These are phyloP conservation scores for Chloroceryle aenea DNA, from an alignment of 2,113 vertebrate genomes.

Conservation along the genomic window DNA sequence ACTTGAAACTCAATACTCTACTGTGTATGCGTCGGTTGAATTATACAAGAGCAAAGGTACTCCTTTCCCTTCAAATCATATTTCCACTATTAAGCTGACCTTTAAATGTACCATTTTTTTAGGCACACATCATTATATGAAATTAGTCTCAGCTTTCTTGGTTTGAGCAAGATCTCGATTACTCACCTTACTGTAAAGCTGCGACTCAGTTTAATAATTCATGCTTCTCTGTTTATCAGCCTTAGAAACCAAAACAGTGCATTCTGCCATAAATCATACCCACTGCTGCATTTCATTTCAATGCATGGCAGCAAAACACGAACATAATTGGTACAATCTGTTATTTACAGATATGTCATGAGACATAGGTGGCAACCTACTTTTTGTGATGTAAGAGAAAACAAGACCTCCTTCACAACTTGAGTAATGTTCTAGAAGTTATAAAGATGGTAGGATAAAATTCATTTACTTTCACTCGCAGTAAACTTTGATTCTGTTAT, in stretches of 20 bases:
- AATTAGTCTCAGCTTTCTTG: constrained; percentile 69
- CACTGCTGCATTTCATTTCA: constrained; percentile 66
- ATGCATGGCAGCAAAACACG: constrained; percentile 45
- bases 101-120: constrained; percentile 64
- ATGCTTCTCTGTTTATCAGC: constrained; percentile 62
- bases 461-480: background rate
- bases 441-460: background rate
- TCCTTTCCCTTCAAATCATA: constrained; percentile 12
- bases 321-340: constrained; percentile 72
- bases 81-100: constrained; percentile 58
- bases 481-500: background rate
- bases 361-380: constrained; percentile 49
- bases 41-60: background rate
- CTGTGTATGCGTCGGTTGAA: background rate
- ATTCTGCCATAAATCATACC: constrained; percentile 67
- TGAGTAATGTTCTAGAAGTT: constrained; percentile 30
- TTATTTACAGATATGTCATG: constrained; percentile 63
- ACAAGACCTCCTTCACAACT: constrained; percentile 8
- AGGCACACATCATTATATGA: constrained; percentile 61
- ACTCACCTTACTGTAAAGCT: constrained; percentile 32
- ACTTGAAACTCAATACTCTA: background rate
- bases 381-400: constrained; percentile 40
- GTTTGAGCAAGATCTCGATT: constrained; percentile 64
- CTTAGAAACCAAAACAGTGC: constrained; percentile 47
- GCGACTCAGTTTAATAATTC: constrained; percentile 64